phyloP scores from a whole-genome alignment of 2,888 invertebrate genomes.

The Eledone cirrhosa region DNA sequence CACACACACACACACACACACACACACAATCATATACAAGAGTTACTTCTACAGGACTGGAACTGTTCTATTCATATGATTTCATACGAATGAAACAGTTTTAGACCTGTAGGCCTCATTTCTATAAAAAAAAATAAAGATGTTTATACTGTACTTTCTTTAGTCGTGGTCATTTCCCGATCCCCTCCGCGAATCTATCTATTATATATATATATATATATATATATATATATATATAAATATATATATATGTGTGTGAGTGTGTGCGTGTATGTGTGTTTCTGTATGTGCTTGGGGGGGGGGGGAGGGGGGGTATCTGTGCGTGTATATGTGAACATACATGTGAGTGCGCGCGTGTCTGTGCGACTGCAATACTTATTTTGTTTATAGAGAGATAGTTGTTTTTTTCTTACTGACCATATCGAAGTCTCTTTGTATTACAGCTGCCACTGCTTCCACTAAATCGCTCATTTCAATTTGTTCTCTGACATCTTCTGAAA shows the following conservation, averaged over 20 bases:
- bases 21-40: slow-evolving; percentile 30
- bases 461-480: neutral
- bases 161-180: neutral
- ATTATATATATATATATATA: neutral
- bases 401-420: neutral
- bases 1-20: slow-evolving; percentile 33
- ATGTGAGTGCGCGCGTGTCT: too few relatives aligned
- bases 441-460: neutral
- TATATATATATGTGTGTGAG: neutral
- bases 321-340: too few relatives aligned
- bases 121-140: neutral
- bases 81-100: too few relatives aligned
- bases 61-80: too few relatives aligned
- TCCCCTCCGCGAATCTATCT: neutral
- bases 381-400: neutral
- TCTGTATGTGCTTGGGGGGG: neutral
- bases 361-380: neutral
- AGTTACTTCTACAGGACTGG: neutral
- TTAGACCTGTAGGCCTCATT: neutral
- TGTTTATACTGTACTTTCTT: neutral
- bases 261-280: neutral
- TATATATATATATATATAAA: neutral
- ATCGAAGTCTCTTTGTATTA: neutral
- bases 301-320: too few relatives aligned
- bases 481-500: neutral